A percentile compares a stretch with the other conserved stretches of the same genome.
These are phyloP conservation scores for Hepsetus odoe DNA, from an alignment of 2,113 vertebrate genomes.

Conservation along the genomic window DNA sequence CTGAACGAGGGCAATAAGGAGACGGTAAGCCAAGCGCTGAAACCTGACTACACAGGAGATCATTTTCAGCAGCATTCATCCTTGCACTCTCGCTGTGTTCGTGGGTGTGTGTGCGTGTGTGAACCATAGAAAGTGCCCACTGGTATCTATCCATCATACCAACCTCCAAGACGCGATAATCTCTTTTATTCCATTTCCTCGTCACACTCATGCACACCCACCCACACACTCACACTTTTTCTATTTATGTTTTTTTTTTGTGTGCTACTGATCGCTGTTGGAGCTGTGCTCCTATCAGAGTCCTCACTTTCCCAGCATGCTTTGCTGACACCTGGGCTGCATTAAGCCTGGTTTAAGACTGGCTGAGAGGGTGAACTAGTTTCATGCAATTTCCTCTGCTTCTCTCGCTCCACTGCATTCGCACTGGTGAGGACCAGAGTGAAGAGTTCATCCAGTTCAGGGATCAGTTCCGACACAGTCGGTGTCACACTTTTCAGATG, in stretches of 20 bases:
- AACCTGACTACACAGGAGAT: slow-evolving; percentile 49
- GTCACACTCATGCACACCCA: slow-evolving; percentile 47
- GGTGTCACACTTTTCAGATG: not conserved
- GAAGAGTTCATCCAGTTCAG: slow-evolving; percentile 43
- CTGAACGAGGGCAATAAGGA: slow-evolving; percentile 74
- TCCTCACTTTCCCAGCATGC: slow-evolving; percentile 63
- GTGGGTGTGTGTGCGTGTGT: too few species aligned
- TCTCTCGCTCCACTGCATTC: slow-evolving; percentile 59
- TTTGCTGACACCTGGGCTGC: slow-evolving; percentile 71
- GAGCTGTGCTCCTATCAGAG: not conserved
- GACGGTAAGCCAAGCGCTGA: slow-evolving; percentile 48
- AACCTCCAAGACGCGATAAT: slow-evolving; percentile 69
- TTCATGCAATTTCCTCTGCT: slow-evolving; percentile 68
- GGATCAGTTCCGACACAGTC: not conserved
- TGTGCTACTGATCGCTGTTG: slow-evolving; percentile 44
- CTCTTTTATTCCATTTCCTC: slow-evolving; percentile 39
- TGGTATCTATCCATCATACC: slow-evolving; percentile 70
- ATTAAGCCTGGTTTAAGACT: slow-evolving; percentile 70
- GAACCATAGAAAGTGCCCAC: slow-evolving; percentile 65
- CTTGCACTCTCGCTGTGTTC: slow-evolving; percentile 56
- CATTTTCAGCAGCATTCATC: slow-evolving; percentile 60
- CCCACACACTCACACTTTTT: slow-evolving; percentile 68
- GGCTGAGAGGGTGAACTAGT: slow-evolving; percentile 69
- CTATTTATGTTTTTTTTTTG: slow-evolving; percentile 67
- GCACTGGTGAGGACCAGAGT: slow-evolving; percentile 54